Conservation (phyloP, 2,113 vertebrate species). For the Nansenia antarctica region DNA sequence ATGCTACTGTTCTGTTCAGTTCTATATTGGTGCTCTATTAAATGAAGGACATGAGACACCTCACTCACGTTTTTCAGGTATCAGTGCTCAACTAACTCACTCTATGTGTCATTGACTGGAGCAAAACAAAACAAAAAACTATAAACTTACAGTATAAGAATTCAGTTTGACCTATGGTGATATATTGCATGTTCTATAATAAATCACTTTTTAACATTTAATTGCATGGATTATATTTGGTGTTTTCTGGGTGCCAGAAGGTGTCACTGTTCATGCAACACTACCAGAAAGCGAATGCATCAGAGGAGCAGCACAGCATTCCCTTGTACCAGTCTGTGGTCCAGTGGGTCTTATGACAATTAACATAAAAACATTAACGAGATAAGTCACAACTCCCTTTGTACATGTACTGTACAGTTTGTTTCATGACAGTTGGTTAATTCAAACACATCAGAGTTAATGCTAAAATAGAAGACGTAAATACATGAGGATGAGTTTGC, state of each 20-base stretch:
- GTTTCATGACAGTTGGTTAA: neutral
- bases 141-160: too few relatives aligned
- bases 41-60: neutral
- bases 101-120: neutral
- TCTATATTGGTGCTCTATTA: too few relatives aligned
- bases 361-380: neutral
- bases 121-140: too few relatives aligned
- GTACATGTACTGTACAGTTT: neutral
- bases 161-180: neutral
- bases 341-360: neutral
- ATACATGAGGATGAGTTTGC: neutral
- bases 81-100: neutral
- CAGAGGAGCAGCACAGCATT: neutral
- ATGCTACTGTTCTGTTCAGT: too few relatives aligned
- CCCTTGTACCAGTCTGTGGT: neutral
- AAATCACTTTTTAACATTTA: neutral
- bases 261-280: constrained; percentile 75
- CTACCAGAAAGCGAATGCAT: constrained; percentile 6
- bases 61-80: neutral
- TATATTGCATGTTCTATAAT: too few relatives aligned
- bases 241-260: constrained; percentile 63
- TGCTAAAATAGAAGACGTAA: neutral
- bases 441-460: neutral
- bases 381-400: neutral
- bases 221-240: neutral